Evolutionary conservation across 1,140 invertebrate species (phyloP).

Genomic region (Chionoecetes opilio): DNA sequence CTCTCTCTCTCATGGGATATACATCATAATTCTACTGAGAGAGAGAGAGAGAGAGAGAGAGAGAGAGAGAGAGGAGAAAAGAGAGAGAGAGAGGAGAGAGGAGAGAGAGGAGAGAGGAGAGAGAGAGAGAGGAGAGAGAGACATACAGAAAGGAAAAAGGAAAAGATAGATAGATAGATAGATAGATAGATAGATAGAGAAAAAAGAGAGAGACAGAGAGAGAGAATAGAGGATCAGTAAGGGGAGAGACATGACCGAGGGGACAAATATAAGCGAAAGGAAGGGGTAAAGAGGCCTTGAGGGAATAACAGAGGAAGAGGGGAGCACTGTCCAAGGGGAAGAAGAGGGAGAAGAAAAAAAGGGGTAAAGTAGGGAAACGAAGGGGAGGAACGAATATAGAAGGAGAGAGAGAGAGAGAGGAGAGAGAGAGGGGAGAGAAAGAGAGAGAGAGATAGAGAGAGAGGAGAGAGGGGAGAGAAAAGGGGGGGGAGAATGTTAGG

Average conservation of each 20-base stretch:
- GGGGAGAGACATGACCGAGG: neutral
- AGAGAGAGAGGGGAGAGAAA: neutral
- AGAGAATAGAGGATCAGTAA: neutral
- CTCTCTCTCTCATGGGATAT: neutral
- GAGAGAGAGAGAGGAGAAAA: conserved; percentile 9
- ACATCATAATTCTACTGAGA: neutral
- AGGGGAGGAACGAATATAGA: too few species aligned
- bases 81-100: neutral
- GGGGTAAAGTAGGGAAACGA: neutral
- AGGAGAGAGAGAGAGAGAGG: conserved; percentile 10
- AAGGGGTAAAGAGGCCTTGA: too few species aligned
- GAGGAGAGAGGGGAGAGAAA: neutral
- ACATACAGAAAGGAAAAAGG: neutral
- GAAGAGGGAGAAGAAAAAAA: neutral
- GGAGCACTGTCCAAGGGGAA: too few species aligned
- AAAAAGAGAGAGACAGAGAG: conserved; percentile 36
- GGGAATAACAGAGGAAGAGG: too few species aligned
- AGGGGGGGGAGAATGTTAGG: too few species aligned
- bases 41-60: conserved; percentile 43
- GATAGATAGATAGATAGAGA: neutral
- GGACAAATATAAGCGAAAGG: neutral
- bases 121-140: conserved; percentile 48
- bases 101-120: neutral
- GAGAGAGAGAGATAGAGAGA: neutral
- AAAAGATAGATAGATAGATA: neutral